These are phyloP conservation scores for Drosophila tropicalis DNA, from an alignment of 1,140 invertebrate species.

Conservation along the genomic window DNA sequence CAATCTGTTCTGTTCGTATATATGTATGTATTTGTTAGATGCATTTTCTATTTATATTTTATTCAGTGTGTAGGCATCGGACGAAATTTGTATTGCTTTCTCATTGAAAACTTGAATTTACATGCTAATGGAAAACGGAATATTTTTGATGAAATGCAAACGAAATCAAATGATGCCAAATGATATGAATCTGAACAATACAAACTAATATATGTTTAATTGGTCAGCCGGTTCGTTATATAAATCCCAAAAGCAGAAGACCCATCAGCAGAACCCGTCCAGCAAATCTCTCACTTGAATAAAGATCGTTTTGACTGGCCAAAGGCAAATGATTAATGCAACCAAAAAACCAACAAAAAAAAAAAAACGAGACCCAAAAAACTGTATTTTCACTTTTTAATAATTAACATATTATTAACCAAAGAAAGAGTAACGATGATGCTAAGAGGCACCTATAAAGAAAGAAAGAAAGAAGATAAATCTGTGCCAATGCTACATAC, in stretches of 20 bases:
- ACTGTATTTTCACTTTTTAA: slow-evolving; percentile 80
- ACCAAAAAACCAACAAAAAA: slow-evolving; percentile 22
- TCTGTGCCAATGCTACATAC: slow-evolving; percentile 56
- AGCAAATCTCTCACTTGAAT: neutral
- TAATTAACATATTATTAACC: slow-evolving; percentile 81
- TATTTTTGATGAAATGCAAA: slow-evolving; percentile 51
- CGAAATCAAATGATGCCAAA: slow-evolving; percentile 46
- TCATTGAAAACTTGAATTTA: slow-evolving; percentile 42
- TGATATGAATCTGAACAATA: slow-evolving; percentile 32
- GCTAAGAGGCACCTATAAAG: slow-evolving; percentile 42
- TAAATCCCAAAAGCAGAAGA: slow-evolving; percentile 40
- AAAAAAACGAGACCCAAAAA: slow-evolving; percentile 51
- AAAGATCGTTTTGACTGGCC: slow-evolving; percentile 36
- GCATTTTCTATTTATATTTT: neutral
- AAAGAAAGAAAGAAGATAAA: slow-evolving; percentile 51
- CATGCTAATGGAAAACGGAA: slow-evolving; percentile 60
- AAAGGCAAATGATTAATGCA: slow-evolving; percentile 56
- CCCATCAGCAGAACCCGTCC: slow-evolving; percentile 40
- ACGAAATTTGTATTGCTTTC: neutral
- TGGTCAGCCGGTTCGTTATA: slow-evolving; percentile 53
- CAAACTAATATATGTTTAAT: slow-evolving; percentile 42
- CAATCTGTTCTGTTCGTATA: neutral
- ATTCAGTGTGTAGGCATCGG: neutral
- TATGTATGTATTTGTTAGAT: neutral
- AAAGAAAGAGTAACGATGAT: slow-evolving; percentile 32